Evolutionary conservation across 2,888 invertebrate genomes (phyloP).

Genomic region (Diarsia mendica): DNA sequence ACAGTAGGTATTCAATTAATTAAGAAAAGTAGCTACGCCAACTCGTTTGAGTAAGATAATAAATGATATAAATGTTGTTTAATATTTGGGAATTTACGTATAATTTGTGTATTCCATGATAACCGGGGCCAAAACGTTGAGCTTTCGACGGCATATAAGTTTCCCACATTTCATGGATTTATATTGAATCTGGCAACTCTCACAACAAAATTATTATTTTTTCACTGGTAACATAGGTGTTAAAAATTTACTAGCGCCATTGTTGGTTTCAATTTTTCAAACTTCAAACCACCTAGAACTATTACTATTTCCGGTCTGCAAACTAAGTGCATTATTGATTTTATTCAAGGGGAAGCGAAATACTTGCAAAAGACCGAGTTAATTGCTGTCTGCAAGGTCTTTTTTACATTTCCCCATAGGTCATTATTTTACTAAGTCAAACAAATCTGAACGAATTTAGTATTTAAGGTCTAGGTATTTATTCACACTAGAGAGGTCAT

Average conservation of each 20-base stretch:
- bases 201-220: not conserved
- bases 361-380: not conserved
- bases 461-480: too few relatives aligned
- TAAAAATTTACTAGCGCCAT: slow-evolving; percentile 18
- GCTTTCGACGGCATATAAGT: not conserved
- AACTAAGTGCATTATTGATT: slow-evolving; percentile 2
- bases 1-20: not conserved
- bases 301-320: slow-evolving; percentile 16
- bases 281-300: not conserved
- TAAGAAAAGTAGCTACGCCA: not conserved
- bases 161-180: slow-evolving; percentile 14
- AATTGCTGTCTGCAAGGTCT: not conserved
- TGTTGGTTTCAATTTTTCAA: slow-evolving; percentile 1
- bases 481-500: too few relatives aligned
- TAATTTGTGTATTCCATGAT: not conserved
- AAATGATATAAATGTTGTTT: not conserved
- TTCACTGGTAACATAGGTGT: slow-evolving; percentile 21
- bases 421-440: not conserved
- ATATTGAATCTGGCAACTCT: slow-evolving; percentile 29
- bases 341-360: not conserved
- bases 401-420: not conserved
- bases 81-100: not conserved
- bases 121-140: not conserved
- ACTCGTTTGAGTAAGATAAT: not conserved
- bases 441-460: not conserved